Base-by-base conservation (phyloP, 1,140 invertebrate genomes). In the silkworm (Bombyx mori) region DNA sequence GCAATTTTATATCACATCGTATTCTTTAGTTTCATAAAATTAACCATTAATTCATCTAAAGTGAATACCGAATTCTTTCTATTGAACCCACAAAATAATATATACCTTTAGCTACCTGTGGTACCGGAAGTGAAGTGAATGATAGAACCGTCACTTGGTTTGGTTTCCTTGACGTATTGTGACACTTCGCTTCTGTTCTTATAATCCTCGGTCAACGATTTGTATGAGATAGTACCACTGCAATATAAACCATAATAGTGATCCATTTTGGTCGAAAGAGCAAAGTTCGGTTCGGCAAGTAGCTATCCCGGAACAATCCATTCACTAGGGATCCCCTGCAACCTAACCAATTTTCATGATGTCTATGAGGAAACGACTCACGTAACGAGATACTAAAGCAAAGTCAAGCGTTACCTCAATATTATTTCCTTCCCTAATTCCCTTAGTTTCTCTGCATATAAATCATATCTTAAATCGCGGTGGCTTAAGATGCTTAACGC, bases 61-160 rank as follows among this genome's bases (percentile, higher is more conserved):
- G 45, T 47, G 45, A 47, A 10, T 10, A 0, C 8, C 12, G 12
- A 10, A 47, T 9, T 47, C 45, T 47, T 6, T 47, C 1, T 10
- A 9, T 10, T 4, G 7, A 47, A 10, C 9, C 12, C 45, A 47
- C 12, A 47, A 8, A 47, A 47, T 47, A 47, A 47, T 10, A 4
- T 47, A 47, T 10, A 12, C 45, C 45, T 12, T 47, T 47, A n/a
- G 42, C 2, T 56, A 89, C 91, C 89, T 6, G 90, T 91, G 9
- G 90, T 91, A 62, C 95, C 94, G 1, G 96, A 98, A 1, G 96
- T 97, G 65, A 97, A 97, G 73, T 97, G 95, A 65, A 98, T 93
- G 71, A 95, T 93, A 58, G 90, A 92, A 1, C 92, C 90, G 22
- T 92, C 90, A 69, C 94, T 90, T 8, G 94, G 91, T 53, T 91